phyloP scores from a whole-genome alignment of 2,113 vertebrate genomes.

The Myodes glareolus region DNA sequence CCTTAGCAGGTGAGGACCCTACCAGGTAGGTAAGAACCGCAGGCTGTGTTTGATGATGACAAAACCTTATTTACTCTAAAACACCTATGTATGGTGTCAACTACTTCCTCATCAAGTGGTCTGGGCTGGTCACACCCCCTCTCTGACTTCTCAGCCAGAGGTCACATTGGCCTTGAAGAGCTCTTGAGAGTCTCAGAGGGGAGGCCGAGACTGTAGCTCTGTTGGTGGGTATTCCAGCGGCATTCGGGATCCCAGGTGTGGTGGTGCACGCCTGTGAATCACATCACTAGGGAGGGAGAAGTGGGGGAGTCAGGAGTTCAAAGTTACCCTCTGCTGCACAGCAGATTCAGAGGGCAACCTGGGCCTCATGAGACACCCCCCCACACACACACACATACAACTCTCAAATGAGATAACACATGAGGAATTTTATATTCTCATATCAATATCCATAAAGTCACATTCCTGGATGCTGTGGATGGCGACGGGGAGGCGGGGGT shows the following conservation, averaged over 20 bases:
- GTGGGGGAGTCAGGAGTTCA: no score
- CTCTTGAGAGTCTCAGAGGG: neutral
- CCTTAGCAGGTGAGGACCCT: conserved; percentile 76
- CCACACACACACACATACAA: neutral
- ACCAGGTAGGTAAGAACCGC: neutral
- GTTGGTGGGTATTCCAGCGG: neutral
- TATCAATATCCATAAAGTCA: neutral
- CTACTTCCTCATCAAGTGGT: neutral
- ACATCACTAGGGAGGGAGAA: neutral
- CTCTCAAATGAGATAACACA: neutral
- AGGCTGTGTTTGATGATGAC: neutral
- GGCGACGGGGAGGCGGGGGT: neutral
- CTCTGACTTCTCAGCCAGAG: neutral
- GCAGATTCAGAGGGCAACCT: neutral
- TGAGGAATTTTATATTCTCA: neutral
- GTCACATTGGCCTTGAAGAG: neutral
- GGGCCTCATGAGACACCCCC: neutral
- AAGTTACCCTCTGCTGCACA: neutral
- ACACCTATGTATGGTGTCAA: neutral
- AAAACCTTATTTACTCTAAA: neutral
- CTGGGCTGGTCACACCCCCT: neutral
- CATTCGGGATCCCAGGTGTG: neutral
- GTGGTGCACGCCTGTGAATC: neutral
- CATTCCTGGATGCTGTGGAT: neutral
- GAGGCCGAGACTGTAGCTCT: neutral